Evolutionary conservation across 1,140 invertebrate genomes (phyloP), one percentile per base, ranked within the genome.

Genomic region (Drosophila ficusphila): DNA sequence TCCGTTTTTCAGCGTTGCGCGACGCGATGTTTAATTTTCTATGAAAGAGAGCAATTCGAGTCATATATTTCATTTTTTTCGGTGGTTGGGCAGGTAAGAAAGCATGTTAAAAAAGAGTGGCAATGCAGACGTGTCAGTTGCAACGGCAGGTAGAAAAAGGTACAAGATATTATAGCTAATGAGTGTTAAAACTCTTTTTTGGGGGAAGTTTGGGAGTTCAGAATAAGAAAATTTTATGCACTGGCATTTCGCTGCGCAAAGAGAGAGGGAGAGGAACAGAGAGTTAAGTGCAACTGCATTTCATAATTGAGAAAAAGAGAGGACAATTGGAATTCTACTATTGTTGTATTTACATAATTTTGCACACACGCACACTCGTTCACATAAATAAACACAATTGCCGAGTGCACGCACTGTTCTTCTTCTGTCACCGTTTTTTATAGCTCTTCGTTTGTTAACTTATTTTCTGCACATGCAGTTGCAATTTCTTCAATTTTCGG

Each of bases 331-430:
- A 88, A 81, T 67, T 72, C 9, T 29, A 34, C 36, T 54, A 74
- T 60, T 79, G 56, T 86, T 79, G 67, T 86, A 75, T 85, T 85
- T 86, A 85, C 81, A 85, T 85, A 86, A 85, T 85, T 85, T 86
- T 27, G 70, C 76, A 85, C 71, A 65, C n/a, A n/a, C 25, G 23
- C 27, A 67, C 8, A 34, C 31, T 42, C 46, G 6, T 52, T 44
- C 52, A 64, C 33, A 48, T 33, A 48, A 23, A 25, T 62, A 51
- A 58, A 44, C 16, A 56, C 38, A 54, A 54, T 58, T 57, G 54
- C 77, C 78, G 78, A 82, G 47, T 82, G 78, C 78, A 82, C 41
- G 77, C 60, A 72, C 78, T 76, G 49, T 79, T 60, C 65, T 61
- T 64, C 48, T n/a, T 61, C 39, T 49, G 23, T 18, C 57, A 79